Evolutionary conservation across 2,797 vertebrate genomes (phyloP), one percentile per base, ranked within the genome.

Genomic region (Leptodactylus fallax): DNA sequence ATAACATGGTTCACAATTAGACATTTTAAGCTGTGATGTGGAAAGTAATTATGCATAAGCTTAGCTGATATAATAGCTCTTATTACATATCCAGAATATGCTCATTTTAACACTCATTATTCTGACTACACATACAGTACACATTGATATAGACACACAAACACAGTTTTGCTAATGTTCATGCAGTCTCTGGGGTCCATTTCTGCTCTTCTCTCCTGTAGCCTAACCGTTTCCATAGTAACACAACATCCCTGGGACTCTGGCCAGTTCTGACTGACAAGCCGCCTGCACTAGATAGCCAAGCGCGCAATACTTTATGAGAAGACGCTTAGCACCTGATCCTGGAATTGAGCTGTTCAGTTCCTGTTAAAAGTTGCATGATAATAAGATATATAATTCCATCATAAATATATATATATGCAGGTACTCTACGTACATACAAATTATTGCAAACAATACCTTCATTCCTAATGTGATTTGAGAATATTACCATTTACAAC

Each of bases 251-350:
- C 72, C 88, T 83, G 85, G 88, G 88, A 83, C 88, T 89, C 72
- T 72, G 88, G 85, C 85, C 80, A 89, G 85, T 86, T 89, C 85
- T 89, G 80, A 86, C 74, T 89, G 88, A 85, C 88, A 89, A 83
- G 88, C 58, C 69, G 67, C n/a, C 85, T 65, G 84, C 79, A 49
- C 27, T 77, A 80, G 25, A 82, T 78, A 53, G 71, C 49, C 63
- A 77, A 86, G 71, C 23, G 11, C 19, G 74, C 76, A 65, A 47
- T 79, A 82, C 72, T 36, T 61, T 60, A 21, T 23, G 10, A 76
- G 63, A 13, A 82, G 23, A 63, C 76, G 55, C 13, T n/a, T 63
- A 51, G 36, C 45, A 16, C 13, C 83, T 61, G 21, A 77, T 14
- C 55, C 83, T 23, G 27, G 47, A 9, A 82, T 49, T 45, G 23